These are phyloP conservation scores for Pseudomyrmex dendroicus DNA, from an alignment of 1,140 invertebrate genomes.

Conservation along the genomic window DNA sequence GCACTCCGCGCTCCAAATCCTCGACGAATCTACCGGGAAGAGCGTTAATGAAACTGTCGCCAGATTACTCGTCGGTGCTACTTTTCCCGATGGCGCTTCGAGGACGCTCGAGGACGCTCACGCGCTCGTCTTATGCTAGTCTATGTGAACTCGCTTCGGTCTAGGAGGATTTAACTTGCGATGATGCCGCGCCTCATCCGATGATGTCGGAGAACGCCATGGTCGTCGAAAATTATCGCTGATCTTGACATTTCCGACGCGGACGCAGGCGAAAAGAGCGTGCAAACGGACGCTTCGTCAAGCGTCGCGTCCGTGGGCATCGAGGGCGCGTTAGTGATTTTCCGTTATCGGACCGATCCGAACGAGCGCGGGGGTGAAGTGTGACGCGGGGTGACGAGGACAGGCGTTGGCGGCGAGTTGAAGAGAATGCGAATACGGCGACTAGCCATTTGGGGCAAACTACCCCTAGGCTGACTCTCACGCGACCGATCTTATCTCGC, in stretches of 20 bases:
- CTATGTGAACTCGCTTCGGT: background rate
- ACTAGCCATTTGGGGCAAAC: conserved; percentile 77
- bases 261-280: conserved; percentile 14
- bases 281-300: conserved; percentile 32
- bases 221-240: conserved; percentile 49
- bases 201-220: background rate
- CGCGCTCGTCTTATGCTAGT: conserved; percentile 34
- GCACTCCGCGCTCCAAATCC: conserved; percentile 36
- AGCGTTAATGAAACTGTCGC: conserved; percentile 61
- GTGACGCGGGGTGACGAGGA: conserved; percentile 34
- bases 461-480: conserved; percentile 74
- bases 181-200: conserved; percentile 15
- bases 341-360: conserved; percentile 67
- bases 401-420: conserved; percentile 21
- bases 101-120: conserved; percentile 37
- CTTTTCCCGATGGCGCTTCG: conserved; percentile 33
- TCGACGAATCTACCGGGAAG: conserved; percentile 31
- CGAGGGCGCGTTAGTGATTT: conserved; percentile 66
- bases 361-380: conserved; percentile 31
- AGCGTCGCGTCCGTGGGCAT: conserved; percentile 17
- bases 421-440: conserved; percentile 51
- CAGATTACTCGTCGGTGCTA: conserved; percentile 42
- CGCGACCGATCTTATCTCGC: conserved; percentile 79
- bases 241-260: conserved; percentile 51
- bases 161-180: conserved; percentile 16